These are phyloP conservation scores for Trypoxylon attenuatum DNA, from an alignment of 2,888 invertebrate species.

Conservation along the genomic window DNA sequence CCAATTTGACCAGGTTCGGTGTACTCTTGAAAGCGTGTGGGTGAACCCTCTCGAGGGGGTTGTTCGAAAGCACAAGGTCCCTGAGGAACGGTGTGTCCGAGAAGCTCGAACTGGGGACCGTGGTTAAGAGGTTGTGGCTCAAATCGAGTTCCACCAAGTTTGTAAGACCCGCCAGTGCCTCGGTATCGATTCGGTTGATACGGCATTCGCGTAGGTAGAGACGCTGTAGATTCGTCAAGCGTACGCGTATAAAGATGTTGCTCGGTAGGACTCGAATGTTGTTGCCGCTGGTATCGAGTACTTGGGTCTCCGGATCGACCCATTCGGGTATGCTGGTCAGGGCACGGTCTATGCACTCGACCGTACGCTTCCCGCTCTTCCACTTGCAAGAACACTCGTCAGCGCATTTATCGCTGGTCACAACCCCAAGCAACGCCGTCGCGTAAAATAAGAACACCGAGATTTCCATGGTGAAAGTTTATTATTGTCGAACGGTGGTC, in stretches of 20 bases:
- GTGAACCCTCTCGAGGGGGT: constrained; percentile 88
- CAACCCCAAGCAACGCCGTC: constrained; percentile 49
- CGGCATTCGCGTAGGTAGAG: constrained; percentile 89
- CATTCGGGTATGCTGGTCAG: constrained; percentile 90
- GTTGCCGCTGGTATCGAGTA: constrained; percentile 91
- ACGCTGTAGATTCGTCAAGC: constrained; percentile 89
- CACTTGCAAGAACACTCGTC: constrained; percentile 89
- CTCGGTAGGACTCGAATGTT: constrained; percentile 88
- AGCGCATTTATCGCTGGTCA: constrained; percentile 69
- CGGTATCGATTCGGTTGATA: constrained; percentile 89
- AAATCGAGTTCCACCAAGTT: constrained; percentile 93
- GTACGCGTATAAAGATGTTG: constrained; percentile 87
- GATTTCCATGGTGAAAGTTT: constrained; percentile 37
- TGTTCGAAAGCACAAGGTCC: constrained; percentile 86
- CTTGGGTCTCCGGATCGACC: constrained; percentile 92
- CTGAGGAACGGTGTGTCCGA: constrained; percentile 87
- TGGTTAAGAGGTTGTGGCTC: constrained; percentile 87
- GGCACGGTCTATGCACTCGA: constrained; percentile 90
- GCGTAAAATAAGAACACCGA: constrained; percentile 42
- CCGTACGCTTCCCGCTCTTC: constrained; percentile 95
- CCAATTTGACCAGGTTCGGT: constrained; percentile 86
- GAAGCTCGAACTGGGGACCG: constrained; percentile 87
- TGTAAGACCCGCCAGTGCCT: constrained; percentile 89
- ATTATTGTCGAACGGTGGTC: constrained; percentile 37
- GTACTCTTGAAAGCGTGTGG: constrained; percentile 84